phyloP scores from a whole-genome alignment of 1,140 invertebrate species.

The Magallana ariakensis region DNA sequence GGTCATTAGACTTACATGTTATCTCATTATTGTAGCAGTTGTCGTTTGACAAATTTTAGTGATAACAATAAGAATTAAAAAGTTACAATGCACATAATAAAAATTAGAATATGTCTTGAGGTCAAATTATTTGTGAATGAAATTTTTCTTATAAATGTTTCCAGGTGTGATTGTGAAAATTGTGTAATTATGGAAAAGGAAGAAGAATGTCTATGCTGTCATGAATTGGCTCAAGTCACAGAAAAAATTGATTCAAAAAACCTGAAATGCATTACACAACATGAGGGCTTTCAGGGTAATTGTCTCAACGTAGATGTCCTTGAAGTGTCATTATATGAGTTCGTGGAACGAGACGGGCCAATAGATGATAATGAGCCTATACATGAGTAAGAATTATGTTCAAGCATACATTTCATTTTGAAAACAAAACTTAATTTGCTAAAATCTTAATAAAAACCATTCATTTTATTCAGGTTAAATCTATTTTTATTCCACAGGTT shows the following conservation, averaged over 20 bases:
- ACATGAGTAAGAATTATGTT: conserved; percentile 38
- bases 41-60: too few relatives aligned
- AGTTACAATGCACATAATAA: neutral
- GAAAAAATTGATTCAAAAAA: neutral
- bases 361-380: conserved; percentile 38
- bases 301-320: conserved; percentile 45
- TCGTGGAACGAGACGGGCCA: conserved; percentile 18
- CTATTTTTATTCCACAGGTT: conserved; percentile 27
- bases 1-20: too few relatives aligned
- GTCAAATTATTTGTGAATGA: neutral
- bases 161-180: conserved; percentile 39
- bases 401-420: neutral
- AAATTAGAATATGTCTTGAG: too few relatives aligned
- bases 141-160: neutral
- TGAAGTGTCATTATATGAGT: neutral
- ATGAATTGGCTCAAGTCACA: neutral
- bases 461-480: neutral
- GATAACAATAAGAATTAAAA: too few relatives aligned
- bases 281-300: conserved; percentile 40
- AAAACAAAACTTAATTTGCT: neutral
- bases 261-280: conserved; percentile 26
- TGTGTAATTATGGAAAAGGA: conserved; percentile 18
- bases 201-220: conserved; percentile 38
- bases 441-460: neutral
- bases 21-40: too few relatives aligned